Conservation (phyloP, 2,113 vertebrate genomes). For the Megaleporinus macrocephalus region DNA sequence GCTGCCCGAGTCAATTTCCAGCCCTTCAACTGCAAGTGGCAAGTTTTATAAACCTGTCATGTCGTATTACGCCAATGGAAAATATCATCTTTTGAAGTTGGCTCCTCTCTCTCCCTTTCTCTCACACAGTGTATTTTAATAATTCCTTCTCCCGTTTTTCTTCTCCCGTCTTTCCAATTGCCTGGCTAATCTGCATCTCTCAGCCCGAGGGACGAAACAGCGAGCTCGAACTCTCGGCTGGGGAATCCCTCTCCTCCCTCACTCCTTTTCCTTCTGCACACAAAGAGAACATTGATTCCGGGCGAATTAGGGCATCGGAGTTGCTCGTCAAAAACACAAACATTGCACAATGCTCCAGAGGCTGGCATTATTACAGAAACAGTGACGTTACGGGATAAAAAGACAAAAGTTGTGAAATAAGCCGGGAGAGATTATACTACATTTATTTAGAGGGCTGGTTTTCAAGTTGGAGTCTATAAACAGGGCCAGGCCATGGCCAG, state of each 20-base stretch:
- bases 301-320: slow-evolving; percentile 58
- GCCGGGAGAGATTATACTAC: not conserved
- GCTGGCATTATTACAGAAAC: slow-evolving; percentile 52
- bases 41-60: slow-evolving; percentile 73
- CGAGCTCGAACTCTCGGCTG: slow-evolving; percentile 58
- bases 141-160: slow-evolving; percentile 55
- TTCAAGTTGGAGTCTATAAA: slow-evolving; percentile 24
- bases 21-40: slow-evolving; percentile 70
- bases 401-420: slow-evolving; percentile 20
- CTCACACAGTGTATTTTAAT: slow-evolving; percentile 61
- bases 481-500: slow-evolving; percentile 19
- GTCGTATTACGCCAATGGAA: slow-evolving; percentile 63
- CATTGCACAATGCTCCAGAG: slow-evolving; percentile 52
- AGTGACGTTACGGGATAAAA: slow-evolving; percentile 31
- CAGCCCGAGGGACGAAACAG: slow-evolving; percentile 48
- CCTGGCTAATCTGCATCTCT: slow-evolving; percentile 62
- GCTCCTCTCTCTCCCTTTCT: slow-evolving; percentile 27
- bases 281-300: slow-evolving; percentile 49
- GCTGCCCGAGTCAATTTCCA: slow-evolving; percentile 65
- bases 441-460: not conserved
- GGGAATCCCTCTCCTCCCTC: slow-evolving; percentile 48
- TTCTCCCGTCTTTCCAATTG: slow-evolving; percentile 35
- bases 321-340: slow-evolving; percentile 46
- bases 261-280: slow-evolving; percentile 8
- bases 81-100: slow-evolving; percentile 62